These are phyloP conservation scores for Chaetophractus vellerosus DNA, from an alignment of 2,797 vertebrate genomes.

Conservation along the genomic window DNA sequence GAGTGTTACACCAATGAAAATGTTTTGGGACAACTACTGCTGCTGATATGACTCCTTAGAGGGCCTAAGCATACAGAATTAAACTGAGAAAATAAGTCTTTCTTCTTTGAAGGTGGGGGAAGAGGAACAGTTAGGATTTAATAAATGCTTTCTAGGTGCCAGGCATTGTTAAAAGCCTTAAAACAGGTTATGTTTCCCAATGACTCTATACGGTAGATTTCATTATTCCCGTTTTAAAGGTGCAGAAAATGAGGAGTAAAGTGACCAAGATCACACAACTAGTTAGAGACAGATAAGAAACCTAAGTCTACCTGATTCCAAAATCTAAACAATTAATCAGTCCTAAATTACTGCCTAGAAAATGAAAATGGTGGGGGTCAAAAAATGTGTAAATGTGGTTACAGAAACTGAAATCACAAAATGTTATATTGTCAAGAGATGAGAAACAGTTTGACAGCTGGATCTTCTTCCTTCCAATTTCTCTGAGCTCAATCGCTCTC, in stretches of 20 bases:
- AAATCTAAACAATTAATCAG: slow-evolving; percentile 21
- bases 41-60: not conserved
- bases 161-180: not conserved
- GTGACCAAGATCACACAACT: not conserved
- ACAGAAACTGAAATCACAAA: slow-evolving; percentile 28
- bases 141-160: not conserved
- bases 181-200: not conserved
- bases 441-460: not conserved
- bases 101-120: not conserved
- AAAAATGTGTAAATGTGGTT: not conserved
- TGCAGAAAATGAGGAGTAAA: slow-evolving; percentile 7
- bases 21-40: not conserved
- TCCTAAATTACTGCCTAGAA: not conserved
- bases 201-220: not conserved
- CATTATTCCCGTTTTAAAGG: not conserved
- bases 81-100: slow-evolving; percentile 46
- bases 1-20: not conserved
- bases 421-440: not conserved
- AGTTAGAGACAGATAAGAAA: slow-evolving; percentile 4
- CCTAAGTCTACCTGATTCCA: not conserved
- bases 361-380: not conserved
- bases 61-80: not conserved
- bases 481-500: not conserved
- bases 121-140: not conserved
- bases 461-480: not conserved